Evolutionary conservation across 2,888 invertebrate species (phyloP).

Genomic region (Erynnis tages): DNA sequence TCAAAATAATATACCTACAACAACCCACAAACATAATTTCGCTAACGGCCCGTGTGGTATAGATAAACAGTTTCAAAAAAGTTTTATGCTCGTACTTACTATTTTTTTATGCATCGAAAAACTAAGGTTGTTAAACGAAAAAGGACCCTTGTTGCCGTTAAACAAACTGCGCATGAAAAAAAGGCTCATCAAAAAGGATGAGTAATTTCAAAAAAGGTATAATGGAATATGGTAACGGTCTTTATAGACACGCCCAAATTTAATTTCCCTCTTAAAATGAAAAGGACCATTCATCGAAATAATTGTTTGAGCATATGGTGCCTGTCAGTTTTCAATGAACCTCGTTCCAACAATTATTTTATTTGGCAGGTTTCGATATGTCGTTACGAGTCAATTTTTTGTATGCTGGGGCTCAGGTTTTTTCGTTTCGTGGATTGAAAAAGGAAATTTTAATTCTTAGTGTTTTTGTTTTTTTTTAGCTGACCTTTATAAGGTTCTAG

Average conservation of each 20-base stretch:
- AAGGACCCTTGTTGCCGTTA: slow-evolving; percentile 42
- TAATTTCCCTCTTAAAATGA: slow-evolving; percentile 57
- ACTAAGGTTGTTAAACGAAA: slow-evolving; percentile 38
- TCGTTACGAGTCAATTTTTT: slow-evolving; percentile 5
- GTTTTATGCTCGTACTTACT: slow-evolving; percentile 35
- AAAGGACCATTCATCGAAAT: slow-evolving; percentile 53
- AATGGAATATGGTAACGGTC: slow-evolving; percentile 49
- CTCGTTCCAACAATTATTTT: slow-evolving; percentile 32
- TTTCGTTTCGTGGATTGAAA: too few species aligned
- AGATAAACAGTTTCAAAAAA: not conserved
- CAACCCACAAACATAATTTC: too few species aligned
- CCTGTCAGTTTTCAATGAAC: slow-evolving; percentile 49
- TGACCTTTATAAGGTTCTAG: too few species aligned
- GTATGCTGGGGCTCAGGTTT: not conserved
- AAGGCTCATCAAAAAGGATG: slow-evolving; percentile 34
- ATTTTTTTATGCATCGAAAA: slow-evolving; percentile 41
- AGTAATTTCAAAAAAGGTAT: slow-evolving; percentile 32
- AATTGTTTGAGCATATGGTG: slow-evolving; percentile 64
- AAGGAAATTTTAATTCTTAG: too few species aligned
- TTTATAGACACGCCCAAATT: slow-evolving; percentile 53
- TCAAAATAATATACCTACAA: too few species aligned
- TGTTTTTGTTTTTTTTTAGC: too few species aligned
- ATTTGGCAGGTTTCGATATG: slow-evolving; percentile 20
- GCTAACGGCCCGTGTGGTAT: not conserved
- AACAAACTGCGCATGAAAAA: slow-evolving; percentile 53